Evolutionary conservation across 2,888 invertebrate genomes (phyloP), one percentile per base, ranked within the genome.

Genomic region (Hoplodrina ambigua): DNA sequence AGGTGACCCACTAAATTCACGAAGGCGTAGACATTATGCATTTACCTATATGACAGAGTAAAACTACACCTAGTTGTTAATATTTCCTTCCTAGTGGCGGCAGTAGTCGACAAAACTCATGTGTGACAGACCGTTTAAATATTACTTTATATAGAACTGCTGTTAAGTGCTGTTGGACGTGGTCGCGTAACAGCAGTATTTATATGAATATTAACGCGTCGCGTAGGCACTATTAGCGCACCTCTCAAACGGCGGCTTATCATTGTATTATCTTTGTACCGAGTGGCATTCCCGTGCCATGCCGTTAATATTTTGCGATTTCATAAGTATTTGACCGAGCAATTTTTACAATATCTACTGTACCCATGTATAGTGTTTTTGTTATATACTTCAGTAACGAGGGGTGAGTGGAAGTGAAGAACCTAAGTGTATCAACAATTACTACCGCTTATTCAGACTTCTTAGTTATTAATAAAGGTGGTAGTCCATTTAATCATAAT

Each of bases 191-290:
- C 50, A 54, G 59, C 59, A 30, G 56, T 60, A 55, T 55, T 67
- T 60, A 62, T 57, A 62, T 69, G 66, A 69, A 62, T 73, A 81
- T 67, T 81, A 67, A 41, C 63, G 60, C 46, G 46, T 46, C 46
- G 46, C 46, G 46, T 46, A 17, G 46, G 17, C 30, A 58, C 46
- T 54, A 75, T 56, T 79, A 71, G 46, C 54, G 63, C 33, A 67
- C 46, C 56, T 52, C 70, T 69, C 53, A 64, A 60, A 61, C 58
- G 37, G 41, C 52, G 37, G 46, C 53, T 77, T 80, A 80, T 80
- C 72, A 70, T 46, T 67, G 17, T 55, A 69, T 57, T 80, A 80
- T 69, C 61, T 79, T 64, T 52, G 50, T 59, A 69, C 57, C 57
- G 68, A 53, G 57, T 54, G 72, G 72, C 69, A 75, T 79, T 56